phyloP scores from a whole-genome alignment of 2,797 vertebrate genomes.

The Hyperoplus immaculatus region DNA sequence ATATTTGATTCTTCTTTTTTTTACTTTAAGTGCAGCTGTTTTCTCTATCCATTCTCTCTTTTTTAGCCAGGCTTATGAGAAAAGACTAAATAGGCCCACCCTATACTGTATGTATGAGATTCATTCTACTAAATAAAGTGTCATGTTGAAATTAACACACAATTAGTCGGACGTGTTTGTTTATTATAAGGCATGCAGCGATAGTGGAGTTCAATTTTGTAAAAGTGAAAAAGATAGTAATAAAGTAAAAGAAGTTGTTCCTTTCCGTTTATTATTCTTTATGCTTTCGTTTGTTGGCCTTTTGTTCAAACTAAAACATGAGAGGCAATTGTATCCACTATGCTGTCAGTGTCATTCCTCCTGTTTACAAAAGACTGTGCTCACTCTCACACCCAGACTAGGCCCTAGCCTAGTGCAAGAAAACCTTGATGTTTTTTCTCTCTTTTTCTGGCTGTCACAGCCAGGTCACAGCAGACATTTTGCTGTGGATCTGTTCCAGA shows the following conservation, averaged over 20 bases:
- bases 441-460: no score
- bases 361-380: no score
- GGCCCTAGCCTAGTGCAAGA: no score
- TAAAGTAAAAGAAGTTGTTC: not conserved
- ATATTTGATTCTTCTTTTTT: conserved; percentile 60
- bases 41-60: conserved; percentile 66
- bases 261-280: not conserved
- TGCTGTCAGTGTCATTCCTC: no score
- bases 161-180: not conserved
- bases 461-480: no score
- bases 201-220: not conserved
- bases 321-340: no score
- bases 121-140: conserved; percentile 84
- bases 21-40: conserved; percentile 72
- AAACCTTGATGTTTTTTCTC: no score
- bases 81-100: conserved; percentile 55
- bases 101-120: conserved; percentile 80
- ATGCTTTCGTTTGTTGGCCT: not conserved
- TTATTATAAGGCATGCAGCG: not conserved
- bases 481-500: no score
- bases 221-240: no score
- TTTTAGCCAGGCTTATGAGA: conserved; percentile 65
- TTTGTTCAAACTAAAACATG: not conserved
- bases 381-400: no score
- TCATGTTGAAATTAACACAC: conserved; percentile 70